These are phyloP conservation scores for Diacarnus erythraeanus DNA, from an alignment of 37 sponge, comb jelly and placozoan genomes.

Conservation along the genomic window DNA sequence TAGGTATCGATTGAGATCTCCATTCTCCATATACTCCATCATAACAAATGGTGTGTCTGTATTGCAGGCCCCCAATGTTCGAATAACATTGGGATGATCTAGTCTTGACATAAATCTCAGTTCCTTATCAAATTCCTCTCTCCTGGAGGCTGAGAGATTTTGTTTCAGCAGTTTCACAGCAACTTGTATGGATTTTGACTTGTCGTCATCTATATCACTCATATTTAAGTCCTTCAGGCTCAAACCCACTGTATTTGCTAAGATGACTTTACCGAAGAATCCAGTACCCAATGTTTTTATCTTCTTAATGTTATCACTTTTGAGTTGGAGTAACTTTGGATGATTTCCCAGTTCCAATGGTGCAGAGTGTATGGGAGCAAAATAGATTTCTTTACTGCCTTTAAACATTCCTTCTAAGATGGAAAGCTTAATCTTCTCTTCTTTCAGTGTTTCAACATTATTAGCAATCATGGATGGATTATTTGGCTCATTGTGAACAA, in stretches of 20 bases:
- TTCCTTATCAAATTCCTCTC: conserved; percentile 58
- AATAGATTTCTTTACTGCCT: neutral
- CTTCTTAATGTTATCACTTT: conserved; percentile 20
- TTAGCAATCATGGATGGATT: too few relatives aligned
- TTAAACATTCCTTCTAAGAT: too few relatives aligned
- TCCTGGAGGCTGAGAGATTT: conserved; percentile 4
- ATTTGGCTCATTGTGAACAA: too few relatives aligned
- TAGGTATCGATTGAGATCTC: conserved; percentile 81
- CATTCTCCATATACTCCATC: conserved; percentile 92
- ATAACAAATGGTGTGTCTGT: conserved; percentile 36
- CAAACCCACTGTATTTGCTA: conserved; percentile 49
- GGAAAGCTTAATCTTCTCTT: too few relatives aligned
- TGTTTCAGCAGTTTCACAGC: conserved; percentile 68
- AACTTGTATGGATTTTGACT: conserved; percentile 14
- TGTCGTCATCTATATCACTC: conserved; percentile 17
- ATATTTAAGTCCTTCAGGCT: conserved; percentile 46
- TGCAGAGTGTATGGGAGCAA: neutral
- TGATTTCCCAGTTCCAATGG: neutral
- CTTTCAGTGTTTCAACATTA: too few relatives aligned
- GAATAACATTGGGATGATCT: conserved; percentile 51
- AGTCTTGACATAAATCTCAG: conserved; percentile 58
- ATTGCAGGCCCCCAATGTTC: conserved; percentile 52
- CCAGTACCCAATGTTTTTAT: conserved; percentile 51
- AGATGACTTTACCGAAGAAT: conserved; percentile 59
- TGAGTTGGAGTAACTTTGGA: conserved; percentile 15